Evolutionary conservation across 2,888 invertebrate species (phyloP).

Genomic region (Polydrusus pterygomalis): DNA sequence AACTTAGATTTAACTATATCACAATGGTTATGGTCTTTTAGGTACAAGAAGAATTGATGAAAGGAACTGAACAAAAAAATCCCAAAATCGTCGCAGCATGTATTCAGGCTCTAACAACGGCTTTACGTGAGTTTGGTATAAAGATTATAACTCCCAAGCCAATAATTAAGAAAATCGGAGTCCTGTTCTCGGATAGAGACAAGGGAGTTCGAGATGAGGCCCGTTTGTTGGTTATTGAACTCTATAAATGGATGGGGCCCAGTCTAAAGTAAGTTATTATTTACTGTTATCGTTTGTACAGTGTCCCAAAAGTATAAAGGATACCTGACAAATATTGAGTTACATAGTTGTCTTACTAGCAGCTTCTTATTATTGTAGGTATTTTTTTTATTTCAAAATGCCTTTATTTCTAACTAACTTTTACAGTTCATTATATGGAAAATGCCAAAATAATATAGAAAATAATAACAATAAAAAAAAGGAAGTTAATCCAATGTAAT

Average conservation of each 20-base stretch:
- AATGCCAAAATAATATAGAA: too few relatives aligned
- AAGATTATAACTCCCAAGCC: slow-evolving; percentile 93
- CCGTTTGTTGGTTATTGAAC: slow-evolving; percentile 92
- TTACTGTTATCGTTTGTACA: too few relatives aligned
- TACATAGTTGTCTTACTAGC: too few relatives aligned
- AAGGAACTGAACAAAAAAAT: slow-evolving; percentile 96
- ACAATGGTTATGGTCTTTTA: neutral
- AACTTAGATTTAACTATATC: neutral
- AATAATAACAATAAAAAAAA: too few relatives aligned
- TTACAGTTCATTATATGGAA: too few relatives aligned
- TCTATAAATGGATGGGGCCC: slow-evolving; percentile 82
- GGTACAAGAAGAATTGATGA: slow-evolving; percentile 88
- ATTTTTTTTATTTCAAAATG: too few relatives aligned
- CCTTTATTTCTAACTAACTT: too few relatives aligned
- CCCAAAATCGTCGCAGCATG: slow-evolving; percentile 95
- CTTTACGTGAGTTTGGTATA: slow-evolving; percentile 92
- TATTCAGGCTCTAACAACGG: slow-evolving; percentile 82
- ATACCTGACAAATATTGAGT: too few relatives aligned
- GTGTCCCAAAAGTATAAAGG: too few relatives aligned
- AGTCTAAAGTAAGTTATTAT: slow-evolving; percentile 63
- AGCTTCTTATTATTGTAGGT: too few relatives aligned
- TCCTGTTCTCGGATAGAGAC: slow-evolving; percentile 92
- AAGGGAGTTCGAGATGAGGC: slow-evolving; percentile 94
- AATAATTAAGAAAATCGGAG: slow-evolving; percentile 89
- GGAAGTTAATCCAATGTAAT: too few relatives aligned